Base-by-base conservation (phyloP, 2,888 invertebrate species). In the Polyommatus iphigenia region DNA sequence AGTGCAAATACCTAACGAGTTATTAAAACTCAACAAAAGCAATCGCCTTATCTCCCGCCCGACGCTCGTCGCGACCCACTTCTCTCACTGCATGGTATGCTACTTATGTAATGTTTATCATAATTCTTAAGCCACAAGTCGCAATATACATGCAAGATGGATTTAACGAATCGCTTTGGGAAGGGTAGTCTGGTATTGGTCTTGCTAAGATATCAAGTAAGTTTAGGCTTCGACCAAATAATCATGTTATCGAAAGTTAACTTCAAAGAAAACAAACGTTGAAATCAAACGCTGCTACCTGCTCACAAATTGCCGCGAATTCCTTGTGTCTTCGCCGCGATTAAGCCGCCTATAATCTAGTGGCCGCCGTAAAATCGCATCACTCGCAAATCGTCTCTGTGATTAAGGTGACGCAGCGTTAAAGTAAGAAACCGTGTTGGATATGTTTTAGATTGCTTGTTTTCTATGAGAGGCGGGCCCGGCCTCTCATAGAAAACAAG, bases 21-120 rank as follows among this genome's bases (percentile, higher is more conserved):
- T 75, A 75, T 54, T 75, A 75, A 75, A 75, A 75, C 75, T 50
- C 29, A 50, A 75, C 75, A 75, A 75, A 75, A 75, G 73, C 73
- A 54, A 75, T 75, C 75, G 50, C 75, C 75, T 75, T 75, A 75
- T 75, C 75, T 75, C 67, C 7, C 67, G 67, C 15, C 29, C 29
- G 24, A 20, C 20, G 72, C 32, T n/a, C 15, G 46, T 24, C 54
- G 50, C 75, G 75, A 75, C 75, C 75, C 29, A 75, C 75, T 24
- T 24, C 50, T 72, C 36, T 36, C 20, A 36, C n/a, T 72, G 72
- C 72, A 62, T 32, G 67, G 13, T 67, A 32, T 29, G 67, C 24
- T 67, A 15, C 29, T 29, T 6, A 67, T 67, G 67, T 67, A 67
- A 67, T 67, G 29, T 67, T 29, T 62, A 24, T 62, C 24, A 62